These are phyloP conservation scores for Ceratosolen fusciceps DNA, from an alignment of 1,140 invertebrate species.

Conservation along the genomic window DNA sequence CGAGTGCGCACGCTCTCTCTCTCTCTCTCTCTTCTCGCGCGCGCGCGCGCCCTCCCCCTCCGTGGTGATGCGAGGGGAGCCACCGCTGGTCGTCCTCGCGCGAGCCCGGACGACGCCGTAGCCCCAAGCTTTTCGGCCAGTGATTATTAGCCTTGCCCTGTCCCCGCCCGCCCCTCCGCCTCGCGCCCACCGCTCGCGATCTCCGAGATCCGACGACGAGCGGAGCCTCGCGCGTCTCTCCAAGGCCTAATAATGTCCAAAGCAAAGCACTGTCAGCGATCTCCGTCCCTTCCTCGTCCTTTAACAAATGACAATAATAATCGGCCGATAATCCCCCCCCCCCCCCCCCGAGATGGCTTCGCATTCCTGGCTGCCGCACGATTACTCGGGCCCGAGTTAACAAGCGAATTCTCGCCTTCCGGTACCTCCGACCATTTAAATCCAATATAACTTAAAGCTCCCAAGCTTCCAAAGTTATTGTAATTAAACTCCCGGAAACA, in stretches of 20 bases:
- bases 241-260: no score
- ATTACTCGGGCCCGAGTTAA: neutral
- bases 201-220: no score
- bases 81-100: neutral
- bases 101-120: neutral
- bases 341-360: neutral
- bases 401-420: neutral
- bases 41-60: neutral
- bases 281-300: no score
- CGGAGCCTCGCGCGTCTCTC: no score
- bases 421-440: neutral
- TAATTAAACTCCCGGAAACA: neutral
- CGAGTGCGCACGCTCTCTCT: constrained; percentile 10
- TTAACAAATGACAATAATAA: neutral
- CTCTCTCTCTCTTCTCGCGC: neutral
- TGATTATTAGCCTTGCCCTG: neutral
- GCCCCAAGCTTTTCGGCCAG: neutral
- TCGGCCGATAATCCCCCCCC: neutral
- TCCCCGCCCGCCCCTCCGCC: neutral
- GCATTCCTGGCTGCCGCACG: neutral
- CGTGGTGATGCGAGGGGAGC: neutral
- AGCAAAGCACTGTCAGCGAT: no score
- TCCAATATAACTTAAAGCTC: neutral
- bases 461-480: neutral
- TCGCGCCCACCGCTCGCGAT: neutral